These are phyloP conservation scores for Dissostichus mawsoni DNA, from an alignment of 2,113 vertebrate species.

Conservation along the genomic window DNA sequence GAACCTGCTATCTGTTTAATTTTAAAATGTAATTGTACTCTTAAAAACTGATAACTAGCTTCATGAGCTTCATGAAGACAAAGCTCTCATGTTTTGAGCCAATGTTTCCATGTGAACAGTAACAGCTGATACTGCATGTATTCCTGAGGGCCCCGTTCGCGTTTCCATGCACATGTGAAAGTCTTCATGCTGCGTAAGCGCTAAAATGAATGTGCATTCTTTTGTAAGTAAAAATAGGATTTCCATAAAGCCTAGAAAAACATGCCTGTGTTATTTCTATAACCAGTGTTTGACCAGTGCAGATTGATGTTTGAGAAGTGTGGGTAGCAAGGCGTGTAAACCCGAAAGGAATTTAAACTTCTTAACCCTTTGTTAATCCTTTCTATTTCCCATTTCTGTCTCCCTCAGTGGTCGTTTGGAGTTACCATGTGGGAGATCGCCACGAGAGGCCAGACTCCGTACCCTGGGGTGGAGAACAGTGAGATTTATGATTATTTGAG, in stretches of 20 bases:
- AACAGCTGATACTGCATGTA: conserved; percentile 24
- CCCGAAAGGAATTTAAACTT: conserved; percentile 3
- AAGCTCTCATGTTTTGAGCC: not conserved
- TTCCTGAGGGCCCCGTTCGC: not conserved
- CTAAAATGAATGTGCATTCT: conserved; percentile 25
- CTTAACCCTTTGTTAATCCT: not conserved
- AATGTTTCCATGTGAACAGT: not conserved
- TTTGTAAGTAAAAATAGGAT: conserved; percentile 10
- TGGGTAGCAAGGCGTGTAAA: conserved; percentile 17
- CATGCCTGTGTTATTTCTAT: conserved; percentile 7
- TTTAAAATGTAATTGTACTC: not conserved
- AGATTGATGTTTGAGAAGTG: conserved; percentile 12
- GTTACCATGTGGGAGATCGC: conserved; percentile 98
- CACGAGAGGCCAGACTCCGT: conserved; percentile 92
- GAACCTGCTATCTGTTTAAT: not conserved
- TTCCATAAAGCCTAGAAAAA: conserved; percentile 24
- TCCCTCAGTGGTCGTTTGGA: conserved; percentile 91
- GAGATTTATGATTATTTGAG: conserved; percentile 95
- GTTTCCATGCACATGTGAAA: conserved; percentile 12
- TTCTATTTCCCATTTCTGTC: not conserved
- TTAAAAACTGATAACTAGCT: not conserved
- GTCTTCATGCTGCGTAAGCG: not conserved
- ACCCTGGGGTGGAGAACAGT: conserved; percentile 94
- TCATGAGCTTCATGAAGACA: not conserved
- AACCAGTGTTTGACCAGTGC: conserved; percentile 2